Evolutionary conservation across 2,113 vertebrate genomes (phyloP), one percentile per base, ranked within the genome.

Genomic region (Barbus barbus): DNA sequence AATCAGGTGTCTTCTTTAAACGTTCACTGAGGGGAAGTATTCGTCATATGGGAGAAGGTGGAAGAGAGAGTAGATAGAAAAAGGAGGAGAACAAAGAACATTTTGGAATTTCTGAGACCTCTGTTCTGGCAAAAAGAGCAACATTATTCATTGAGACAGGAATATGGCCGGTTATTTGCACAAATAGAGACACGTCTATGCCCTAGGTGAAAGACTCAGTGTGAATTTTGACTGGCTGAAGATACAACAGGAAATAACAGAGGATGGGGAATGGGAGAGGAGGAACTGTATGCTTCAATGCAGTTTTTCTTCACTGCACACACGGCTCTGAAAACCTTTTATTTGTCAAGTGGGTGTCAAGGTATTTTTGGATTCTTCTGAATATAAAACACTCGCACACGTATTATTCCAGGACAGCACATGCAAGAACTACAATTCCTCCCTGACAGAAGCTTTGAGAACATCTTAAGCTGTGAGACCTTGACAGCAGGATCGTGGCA

Each of bases 41-140:
- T 33, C 26, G 31, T 69, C 53, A 69, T 28, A 14, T 51, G 38
- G 18, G 33, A 46, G 12, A 48, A 20, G 11, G 28, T 51, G 16
- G 56, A 31, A 71, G 11, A 38, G 31, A 73, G 11, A 67, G 16
- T 38, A 44, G 41, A 44, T 0, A 9, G 77, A 31, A 20, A 44
- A 61, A 86, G 76, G 9, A 84, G 75, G 16, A 86, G 80, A 86
- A 46, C 74, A 86, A 81, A 82, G 72, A 85, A 83, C 74, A 87
- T 44, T 84, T 83, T 86, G 82, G 58, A 78, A 63, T 26, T 33
- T 80, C 58, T 80, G n/a, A 83, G n/a, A n/a, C 18, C 56, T 53
- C 41, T 83, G 67, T 83, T 65, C 60, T 80, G 72, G 73, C 46
- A 48, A 14, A 76, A 58, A 36, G 22, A 31, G 58, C 24, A 58